Evolutionary conservation across 2,797 vertebrate genomes (phyloP).

Genomic region (Knipowitschia caucasica): DNA sequence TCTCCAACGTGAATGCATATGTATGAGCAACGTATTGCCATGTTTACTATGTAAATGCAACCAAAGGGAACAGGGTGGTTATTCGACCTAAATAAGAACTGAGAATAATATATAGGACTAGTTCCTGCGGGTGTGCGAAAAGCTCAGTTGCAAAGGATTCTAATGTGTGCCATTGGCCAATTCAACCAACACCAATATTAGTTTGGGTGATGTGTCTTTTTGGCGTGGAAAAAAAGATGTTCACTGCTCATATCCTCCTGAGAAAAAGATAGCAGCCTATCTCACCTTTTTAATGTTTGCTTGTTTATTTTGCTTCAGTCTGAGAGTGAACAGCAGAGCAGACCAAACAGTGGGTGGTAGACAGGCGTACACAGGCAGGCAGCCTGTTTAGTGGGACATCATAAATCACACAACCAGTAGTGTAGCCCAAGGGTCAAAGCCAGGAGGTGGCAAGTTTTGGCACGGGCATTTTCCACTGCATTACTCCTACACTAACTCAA

Average conservation of each 20-base stretch:
- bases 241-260: slow-evolving; percentile 2
- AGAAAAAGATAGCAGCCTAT: slow-evolving; percentile 27
- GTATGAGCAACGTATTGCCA: too few species aligned
- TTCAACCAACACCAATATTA: too few species aligned
- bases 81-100: too few species aligned
- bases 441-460: slow-evolving; percentile 25
- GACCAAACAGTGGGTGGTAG: slow-evolving; percentile 41
- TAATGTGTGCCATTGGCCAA: too few species aligned
- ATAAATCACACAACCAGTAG: slow-evolving; percentile 49
- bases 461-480: slow-evolving; percentile 7
- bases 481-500: not conserved
- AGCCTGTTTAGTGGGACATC: slow-evolving; percentile 48
- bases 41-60: too few species aligned
- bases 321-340: slow-evolving; percentile 41
- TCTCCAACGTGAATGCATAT: too few species aligned
- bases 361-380: slow-evolving; percentile 33
- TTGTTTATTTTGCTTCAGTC: slow-evolving; percentile 48
- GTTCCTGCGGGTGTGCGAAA: too few species aligned
- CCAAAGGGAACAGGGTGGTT: too few species aligned
- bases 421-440: slow-evolving; percentile 27
- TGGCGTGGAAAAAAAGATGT: too few species aligned
- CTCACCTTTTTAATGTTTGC: slow-evolving; percentile 15
- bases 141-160: too few species aligned
- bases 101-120: too few species aligned
- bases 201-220: too few species aligned